Conservation (phyloP, 30 jellyfish, hydroid and myxozoan species). For the Hydractinia echinata region DNA sequence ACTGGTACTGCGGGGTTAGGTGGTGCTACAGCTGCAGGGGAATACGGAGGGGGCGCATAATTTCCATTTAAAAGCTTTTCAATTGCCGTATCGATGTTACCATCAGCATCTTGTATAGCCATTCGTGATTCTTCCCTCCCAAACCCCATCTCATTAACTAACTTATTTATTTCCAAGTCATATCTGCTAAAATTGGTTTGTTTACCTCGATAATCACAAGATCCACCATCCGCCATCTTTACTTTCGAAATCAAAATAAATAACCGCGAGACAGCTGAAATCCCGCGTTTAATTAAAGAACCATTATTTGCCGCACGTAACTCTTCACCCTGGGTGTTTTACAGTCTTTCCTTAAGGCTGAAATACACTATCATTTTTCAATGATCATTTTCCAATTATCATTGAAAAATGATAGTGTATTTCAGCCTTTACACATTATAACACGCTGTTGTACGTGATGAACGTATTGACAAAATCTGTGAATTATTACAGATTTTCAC, state of each 20-base stretch:
- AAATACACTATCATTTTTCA: no score
- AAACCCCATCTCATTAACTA: constrained; percentile 79
- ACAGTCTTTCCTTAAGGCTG: no score
- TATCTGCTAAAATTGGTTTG: constrained; percentile 17
- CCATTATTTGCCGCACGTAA: not conserved
- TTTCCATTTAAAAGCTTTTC: constrained; percentile 53
- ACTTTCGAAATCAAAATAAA: not conserved
- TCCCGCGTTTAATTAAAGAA: not conserved
- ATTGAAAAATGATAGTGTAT: no score
- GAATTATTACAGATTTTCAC: no score
- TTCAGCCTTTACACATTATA: no score
- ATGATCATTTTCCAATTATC: no score
- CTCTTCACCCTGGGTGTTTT: no score
- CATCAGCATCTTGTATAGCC: constrained; percentile 68
- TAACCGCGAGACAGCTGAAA: not conserved
- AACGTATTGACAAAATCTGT: no score
- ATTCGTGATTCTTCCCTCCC: constrained; percentile 57
- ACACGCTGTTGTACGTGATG: no score
- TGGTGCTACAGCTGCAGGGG: not conserved
- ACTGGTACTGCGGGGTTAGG: not conserved
- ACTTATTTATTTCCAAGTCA: constrained; percentile 22
- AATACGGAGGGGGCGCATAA: constrained; percentile 92
- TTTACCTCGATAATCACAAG: not conserved
- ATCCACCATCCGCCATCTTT: not conserved
- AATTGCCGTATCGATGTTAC: constrained; percentile 64